These are phyloP conservation scores for Tetragonula clypearis DNA, from an alignment of 1,140 invertebrate genomes.

Conservation along the genomic window DNA sequence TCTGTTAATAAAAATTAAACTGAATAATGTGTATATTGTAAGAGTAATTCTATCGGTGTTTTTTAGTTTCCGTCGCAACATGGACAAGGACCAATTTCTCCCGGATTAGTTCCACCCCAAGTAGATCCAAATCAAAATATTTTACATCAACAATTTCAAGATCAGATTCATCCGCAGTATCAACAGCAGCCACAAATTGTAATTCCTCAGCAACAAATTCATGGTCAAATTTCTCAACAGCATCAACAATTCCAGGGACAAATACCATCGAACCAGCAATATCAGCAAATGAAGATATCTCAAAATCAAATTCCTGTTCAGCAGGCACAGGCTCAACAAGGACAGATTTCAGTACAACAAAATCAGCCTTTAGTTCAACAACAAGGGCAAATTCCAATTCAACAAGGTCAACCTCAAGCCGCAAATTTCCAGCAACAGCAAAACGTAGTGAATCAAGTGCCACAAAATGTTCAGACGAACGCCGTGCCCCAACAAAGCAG, in stretches of 20 bases:
- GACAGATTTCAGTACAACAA: slow-evolving; percentile 22
- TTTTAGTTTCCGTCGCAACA: slow-evolving; percentile 55
- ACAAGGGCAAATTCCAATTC: not conserved
- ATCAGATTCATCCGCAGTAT: slow-evolving; percentile 45
- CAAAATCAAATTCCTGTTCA: slow-evolving; percentile 64
- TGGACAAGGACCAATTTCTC: not conserved
- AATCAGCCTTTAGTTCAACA: not conserved
- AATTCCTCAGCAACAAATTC: slow-evolving; percentile 56
- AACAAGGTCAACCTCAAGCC: not conserved
- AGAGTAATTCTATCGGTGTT: not conserved
- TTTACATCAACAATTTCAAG: slow-evolving; percentile 57
- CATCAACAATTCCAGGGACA: slow-evolving; percentile 55
- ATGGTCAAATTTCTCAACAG: slow-evolving; percentile 49
- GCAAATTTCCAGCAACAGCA: slow-evolving; percentile 37
- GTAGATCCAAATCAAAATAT: slow-evolving; percentile 48
- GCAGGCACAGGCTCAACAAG: slow-evolving; percentile 25
- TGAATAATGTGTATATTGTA: not conserved
- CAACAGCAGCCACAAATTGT: slow-evolving; percentile 35
- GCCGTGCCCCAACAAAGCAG: slow-evolving; percentile 29
- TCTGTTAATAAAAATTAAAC: no score
- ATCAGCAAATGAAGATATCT: slow-evolving; percentile 72
- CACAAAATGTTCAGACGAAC: slow-evolving; percentile 53
- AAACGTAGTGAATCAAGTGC: slow-evolving; percentile 42
- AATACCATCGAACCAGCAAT: slow-evolving; percentile 44
- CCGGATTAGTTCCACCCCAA: slow-evolving; percentile 2